These are phyloP conservation scores for Loris lydekkerianus DNA, from an alignment of 2,797 vertebrate genomes.

Conservation along the genomic window DNA sequence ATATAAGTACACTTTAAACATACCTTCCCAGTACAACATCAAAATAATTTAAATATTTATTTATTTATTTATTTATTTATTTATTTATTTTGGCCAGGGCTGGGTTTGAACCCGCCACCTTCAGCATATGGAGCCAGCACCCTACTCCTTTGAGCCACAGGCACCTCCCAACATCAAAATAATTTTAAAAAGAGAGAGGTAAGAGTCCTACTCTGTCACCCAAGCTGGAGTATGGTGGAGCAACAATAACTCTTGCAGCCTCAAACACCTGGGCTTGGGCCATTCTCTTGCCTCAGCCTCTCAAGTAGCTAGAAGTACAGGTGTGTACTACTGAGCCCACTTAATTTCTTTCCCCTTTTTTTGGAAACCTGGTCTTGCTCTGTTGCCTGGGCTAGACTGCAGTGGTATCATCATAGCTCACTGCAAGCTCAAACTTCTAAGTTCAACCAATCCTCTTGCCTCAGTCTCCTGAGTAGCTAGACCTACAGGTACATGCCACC, in stretches of 20 bases:
- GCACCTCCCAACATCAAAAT: background rate
- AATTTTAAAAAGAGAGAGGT: no score
- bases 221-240: no score
- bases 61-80: no score
- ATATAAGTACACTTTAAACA: conserved; percentile 28
- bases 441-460: no score
- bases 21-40: background rate
- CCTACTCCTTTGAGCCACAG: no score
- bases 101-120: no score
- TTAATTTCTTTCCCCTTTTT: background rate
- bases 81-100: no score
- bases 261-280: background rate
- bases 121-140: no score
- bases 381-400: background rate
- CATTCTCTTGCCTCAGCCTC: background rate
- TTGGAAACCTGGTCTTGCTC: background rate
- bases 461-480: no score
- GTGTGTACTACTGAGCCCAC: background rate
- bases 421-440: background rate
- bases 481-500: background rate
- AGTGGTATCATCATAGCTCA: background rate
- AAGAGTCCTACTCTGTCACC: background rate
- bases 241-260: no score
- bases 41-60: background rate
- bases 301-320: background rate